These are phyloP conservation scores for Anthrax anthrax DNA, from an alignment of 2,888 invertebrate species.

Conservation along the genomic window DNA sequence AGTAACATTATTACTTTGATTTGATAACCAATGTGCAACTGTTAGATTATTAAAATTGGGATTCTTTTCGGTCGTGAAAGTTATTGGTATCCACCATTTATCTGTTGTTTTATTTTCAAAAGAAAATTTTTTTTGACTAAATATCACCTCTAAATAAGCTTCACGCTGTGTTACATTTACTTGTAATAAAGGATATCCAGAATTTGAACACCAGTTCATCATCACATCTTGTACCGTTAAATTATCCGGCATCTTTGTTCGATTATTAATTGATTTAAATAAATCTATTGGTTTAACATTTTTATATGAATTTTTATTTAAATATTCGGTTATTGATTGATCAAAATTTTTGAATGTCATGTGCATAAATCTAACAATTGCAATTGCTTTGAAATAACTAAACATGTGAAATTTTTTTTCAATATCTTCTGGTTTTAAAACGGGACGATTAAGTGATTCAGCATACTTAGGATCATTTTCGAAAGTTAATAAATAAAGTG, in stretches of 20 bases:
- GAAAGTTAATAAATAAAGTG: neutral
- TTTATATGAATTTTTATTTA: neutral
- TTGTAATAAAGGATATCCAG: conserved; percentile 3
- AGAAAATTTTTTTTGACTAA: conserved; percentile 3
- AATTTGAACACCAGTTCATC: conserved; percentile 2
- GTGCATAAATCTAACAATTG: conserved; percentile 6
- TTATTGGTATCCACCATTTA: conserved; percentile 8
- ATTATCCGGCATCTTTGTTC: neutral
- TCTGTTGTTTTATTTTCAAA: neutral
- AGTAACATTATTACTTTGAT: neutral
- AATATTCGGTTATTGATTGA: conserved; percentile 2
- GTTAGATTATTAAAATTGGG: neutral
- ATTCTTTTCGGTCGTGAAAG: neutral
- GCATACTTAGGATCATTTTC: neutral
- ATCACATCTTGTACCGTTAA: conserved; percentile 2
- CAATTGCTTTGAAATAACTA: conserved; percentile 5
- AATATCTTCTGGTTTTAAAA: conserved; percentile 1
- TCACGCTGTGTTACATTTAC: neutral
- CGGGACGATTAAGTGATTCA: conserved; percentile 1
- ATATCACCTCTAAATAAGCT: neutral
- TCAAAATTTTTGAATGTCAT: conserved; percentile 2
- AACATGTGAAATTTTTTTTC: conserved; percentile 1
- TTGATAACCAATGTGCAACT: neutral
- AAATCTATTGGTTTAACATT: conserved; percentile 2
- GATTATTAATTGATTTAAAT: neutral